Base-by-base conservation (phyloP, 2,888 invertebrate species). In the Zootermopsis nevadensis region DNA sequence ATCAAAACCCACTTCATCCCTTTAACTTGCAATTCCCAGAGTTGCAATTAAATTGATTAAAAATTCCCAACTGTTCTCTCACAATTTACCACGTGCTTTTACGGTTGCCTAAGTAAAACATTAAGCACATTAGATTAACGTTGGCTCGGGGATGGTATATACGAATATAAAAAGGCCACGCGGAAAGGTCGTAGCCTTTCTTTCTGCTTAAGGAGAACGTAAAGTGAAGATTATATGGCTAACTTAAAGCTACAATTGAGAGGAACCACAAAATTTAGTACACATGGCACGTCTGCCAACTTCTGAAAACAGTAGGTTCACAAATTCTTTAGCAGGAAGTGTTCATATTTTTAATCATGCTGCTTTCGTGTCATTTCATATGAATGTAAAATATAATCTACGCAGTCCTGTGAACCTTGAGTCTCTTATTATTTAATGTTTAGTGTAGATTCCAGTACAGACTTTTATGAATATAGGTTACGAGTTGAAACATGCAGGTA, bases 41-140 rank as follows among this genome's bases (percentile, higher is more conserved):
- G 60, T 27, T 60, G 60, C 27, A 60, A 60, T 60, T 60, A 60
- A 60, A 60, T 27, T 60, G n/a, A 60, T 60, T 60, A 60, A 27
- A 27, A 60, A 60, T 60, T 60, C 60, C 60, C 27, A 27, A 27
- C 60, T 27, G 60, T 27, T 8, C 60, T 27, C 60, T 60, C 8
- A 60, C n/a, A 60, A 60, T 27, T 60, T 60, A 60, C 7, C 60
- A 60, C 48, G 48, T 48, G 19, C 48, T 12, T 48, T 48, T 48
- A 22, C 60, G 60, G 60, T 27, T 60, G 8, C 27, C n/a, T 60
- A 60, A 60, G 60, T 60, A 60, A 60, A 60, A 27, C 60, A 60
- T 60, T 60, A 60, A 60, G 60, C 6, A 27, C 4, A 8, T 60
- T 60, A 60, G 60, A 60, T 60, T n/a, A 60, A n/a, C n/a, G n/a